Conservation (phyloP, 2,797 vertebrate genomes). For the Artibeus lituratus region DNA sequence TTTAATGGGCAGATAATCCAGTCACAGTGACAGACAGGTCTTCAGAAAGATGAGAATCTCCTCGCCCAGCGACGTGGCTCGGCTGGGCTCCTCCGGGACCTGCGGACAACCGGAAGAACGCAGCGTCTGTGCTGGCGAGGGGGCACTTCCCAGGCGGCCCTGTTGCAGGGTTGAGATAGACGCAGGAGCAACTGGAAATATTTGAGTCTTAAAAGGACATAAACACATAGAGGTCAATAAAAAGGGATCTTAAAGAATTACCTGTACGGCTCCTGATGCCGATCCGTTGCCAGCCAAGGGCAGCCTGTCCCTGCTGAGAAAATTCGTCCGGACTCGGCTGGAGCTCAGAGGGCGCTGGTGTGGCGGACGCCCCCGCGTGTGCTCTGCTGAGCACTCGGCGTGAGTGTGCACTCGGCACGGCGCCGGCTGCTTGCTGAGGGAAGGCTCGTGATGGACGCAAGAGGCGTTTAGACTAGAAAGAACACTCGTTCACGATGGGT, state of each 20-base stretch:
- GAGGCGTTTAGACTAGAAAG: background rate
- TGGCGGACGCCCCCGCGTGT: background rate
- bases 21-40: constrained; percentile 33
- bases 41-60: background rate
- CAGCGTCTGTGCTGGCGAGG: constrained; percentile 40
- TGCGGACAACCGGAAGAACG: constrained; percentile 32
- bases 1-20: constrained; percentile 54
- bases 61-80: background rate
- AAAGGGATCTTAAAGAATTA: background rate
- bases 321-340: rapidly evolving
- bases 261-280: background rate
- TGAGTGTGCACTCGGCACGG: background rate
- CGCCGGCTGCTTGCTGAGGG: too few species aligned
- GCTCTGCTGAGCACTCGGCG: background rate
- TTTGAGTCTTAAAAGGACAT: background rate
- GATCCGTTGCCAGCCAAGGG: too few species aligned
- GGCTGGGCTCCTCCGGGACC: constrained; percentile 41
- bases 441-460: background rate
- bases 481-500: background rate
- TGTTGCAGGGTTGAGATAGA: constrained; percentile 75
- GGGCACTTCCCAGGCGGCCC: constrained; percentile 59
- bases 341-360: too few species aligned
- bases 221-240: background rate
- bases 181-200: constrained; percentile 58
- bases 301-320: background rate